Evolutionary conservation across 2,797 vertebrate genomes (phyloP).

Genomic region (Limosa lapponica): DNA sequence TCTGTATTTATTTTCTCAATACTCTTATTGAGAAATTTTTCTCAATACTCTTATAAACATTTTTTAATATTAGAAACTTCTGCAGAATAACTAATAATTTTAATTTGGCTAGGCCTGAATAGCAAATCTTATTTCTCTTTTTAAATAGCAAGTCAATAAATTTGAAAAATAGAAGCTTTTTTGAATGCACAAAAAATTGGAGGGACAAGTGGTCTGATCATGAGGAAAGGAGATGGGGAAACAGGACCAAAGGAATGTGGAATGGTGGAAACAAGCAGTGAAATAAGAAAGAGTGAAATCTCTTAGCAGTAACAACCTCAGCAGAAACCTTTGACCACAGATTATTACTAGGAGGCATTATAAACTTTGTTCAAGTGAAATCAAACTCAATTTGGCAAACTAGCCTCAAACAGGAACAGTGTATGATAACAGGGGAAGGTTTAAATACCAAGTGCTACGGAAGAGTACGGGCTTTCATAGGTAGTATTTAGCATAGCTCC

Average conservation of each 20-base stretch:
- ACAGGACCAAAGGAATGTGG: neutral
- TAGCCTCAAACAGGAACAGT: neutral
- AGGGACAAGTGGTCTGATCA: neutral
- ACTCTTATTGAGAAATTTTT: neutral
- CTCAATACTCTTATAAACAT: neutral
- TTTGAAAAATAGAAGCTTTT: neutral
- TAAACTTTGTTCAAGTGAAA: neutral
- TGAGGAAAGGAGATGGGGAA: neutral
- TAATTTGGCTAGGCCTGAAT: neutral
- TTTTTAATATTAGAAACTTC: neutral
- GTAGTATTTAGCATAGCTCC: neutral
- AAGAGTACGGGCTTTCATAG: neutral
- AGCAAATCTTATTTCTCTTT: neutral
- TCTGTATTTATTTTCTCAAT: neutral
- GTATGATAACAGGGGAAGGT: neutral
- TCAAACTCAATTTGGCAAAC: neutral
- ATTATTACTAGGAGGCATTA: neutral
- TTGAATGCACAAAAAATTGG: neutral
- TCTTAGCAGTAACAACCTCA: neutral
- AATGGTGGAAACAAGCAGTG: neutral
- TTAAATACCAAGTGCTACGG: neutral
- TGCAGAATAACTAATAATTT: neutral
- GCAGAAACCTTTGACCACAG: neutral
- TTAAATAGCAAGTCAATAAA: neutral
- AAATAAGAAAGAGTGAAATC: neutral